phyloP scores from a whole-genome alignment of 2,797 vertebrate species.

The Cyclopterus lumpus region DNA sequence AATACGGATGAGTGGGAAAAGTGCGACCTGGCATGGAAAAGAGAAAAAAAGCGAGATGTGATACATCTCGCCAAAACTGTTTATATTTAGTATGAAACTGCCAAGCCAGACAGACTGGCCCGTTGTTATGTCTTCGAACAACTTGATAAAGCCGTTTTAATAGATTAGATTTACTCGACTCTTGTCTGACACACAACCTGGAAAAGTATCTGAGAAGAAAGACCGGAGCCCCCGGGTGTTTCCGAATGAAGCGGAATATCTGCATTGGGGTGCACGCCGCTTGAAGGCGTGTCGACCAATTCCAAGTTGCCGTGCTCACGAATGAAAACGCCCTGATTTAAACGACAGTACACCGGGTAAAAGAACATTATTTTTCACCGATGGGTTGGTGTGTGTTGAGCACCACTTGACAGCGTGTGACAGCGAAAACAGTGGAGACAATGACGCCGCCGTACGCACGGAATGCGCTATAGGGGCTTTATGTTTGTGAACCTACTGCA shows the following conservation, averaged over 20 bases:
- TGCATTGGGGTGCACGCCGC: constrained; percentile 11
- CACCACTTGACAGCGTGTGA: constrained; percentile 38
- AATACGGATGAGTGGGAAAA: constrained; percentile 97
- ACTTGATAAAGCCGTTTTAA: background rate
- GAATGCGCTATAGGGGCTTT: constrained; percentile 60
- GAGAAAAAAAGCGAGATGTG: constrained; percentile 20
- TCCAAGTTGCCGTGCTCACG: constrained; percentile 14
- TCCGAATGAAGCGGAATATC: constrained; percentile 28
- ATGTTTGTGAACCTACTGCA: constrained; percentile 50
- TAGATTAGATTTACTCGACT: constrained; percentile 10
- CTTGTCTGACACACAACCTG: constrained; percentile 1
- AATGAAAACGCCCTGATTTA: constrained; percentile 32
- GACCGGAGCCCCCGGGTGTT: constrained; percentile 6
- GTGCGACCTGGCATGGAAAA: constrained; percentile 88
- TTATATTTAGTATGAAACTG: constrained; percentile 11
- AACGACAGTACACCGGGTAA: background rate
- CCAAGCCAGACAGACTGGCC: background rate
- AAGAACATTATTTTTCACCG: constrained; percentile 6
- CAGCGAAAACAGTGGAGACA: constrained; percentile 45
- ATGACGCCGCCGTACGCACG: constrained; percentile 20
- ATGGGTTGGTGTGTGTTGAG: constrained; percentile 34
- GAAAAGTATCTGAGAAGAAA: constrained; percentile 11
- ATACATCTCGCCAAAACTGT: constrained; percentile 17
- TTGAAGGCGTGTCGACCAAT: constrained; percentile 36
- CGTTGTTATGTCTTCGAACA: constrained; percentile 6